Conservation (phyloP, 2,888 invertebrate genomes). For the Dyspetes luteomarginatus region DNA sequence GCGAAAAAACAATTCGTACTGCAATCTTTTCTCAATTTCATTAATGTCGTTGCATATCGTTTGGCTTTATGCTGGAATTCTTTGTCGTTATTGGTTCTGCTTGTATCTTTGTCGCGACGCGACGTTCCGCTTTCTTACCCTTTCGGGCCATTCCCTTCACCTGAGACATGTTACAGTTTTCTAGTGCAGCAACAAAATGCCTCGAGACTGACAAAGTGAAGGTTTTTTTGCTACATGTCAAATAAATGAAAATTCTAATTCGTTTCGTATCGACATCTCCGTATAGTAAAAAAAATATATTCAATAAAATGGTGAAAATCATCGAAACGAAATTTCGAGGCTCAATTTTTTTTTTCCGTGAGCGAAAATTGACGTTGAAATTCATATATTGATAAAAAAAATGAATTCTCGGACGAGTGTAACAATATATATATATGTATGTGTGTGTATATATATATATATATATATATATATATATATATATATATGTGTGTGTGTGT, state of each 20-base stretch:
- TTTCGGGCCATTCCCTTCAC: constrained; percentile 78
- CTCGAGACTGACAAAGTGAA: constrained; percentile 35
- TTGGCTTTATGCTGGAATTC: too few relatives aligned
- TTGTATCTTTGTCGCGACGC: constrained; percentile 34
- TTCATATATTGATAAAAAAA: too few relatives aligned
- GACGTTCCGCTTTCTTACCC: constrained; percentile 82
- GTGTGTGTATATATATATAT: constrained; percentile 6
- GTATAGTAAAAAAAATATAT: neutral
- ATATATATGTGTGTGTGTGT: constrained; percentile 14
- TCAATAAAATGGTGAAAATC: neutral
- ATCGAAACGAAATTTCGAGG: neutral
- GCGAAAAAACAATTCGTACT: too few relatives aligned
- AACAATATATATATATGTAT: constrained; percentile 35
- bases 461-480: too few relatives aligned
- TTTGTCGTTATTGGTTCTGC: neutral
- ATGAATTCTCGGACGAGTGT: constrained; percentile 63
- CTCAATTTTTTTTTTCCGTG: neutral
- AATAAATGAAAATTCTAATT: constrained; percentile 35
- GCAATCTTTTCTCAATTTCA: too few relatives aligned
- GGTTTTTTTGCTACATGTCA: constrained; percentile 5
- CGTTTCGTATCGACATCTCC: neutral
- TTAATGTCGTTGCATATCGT: too few relatives aligned
- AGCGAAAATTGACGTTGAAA: too few relatives aligned
- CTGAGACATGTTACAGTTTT: constrained; percentile 68
- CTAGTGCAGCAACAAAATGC: constrained; percentile 64